Evolutionary conservation across 2,888 invertebrate genomes (phyloP).

Genomic region (Alviniconcha strummeri): DNA sequence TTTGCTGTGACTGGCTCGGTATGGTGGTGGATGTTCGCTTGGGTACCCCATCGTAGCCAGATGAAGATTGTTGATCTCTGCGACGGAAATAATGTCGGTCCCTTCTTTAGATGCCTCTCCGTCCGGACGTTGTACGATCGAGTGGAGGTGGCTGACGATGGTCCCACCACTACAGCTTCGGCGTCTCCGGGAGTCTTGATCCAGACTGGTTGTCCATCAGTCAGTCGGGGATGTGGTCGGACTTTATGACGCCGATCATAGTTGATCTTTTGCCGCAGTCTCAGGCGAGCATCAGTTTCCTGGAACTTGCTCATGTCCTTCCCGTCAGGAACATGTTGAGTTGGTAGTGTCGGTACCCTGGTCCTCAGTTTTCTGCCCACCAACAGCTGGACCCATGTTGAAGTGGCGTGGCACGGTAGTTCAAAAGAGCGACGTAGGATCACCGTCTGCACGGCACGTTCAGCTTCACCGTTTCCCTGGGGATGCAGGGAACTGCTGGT

Average conservation of each 20-base stretch:
- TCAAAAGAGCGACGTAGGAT: slow-evolving; percentile 26
- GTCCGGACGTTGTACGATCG: background rate
- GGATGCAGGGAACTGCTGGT: background rate
- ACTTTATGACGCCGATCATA: background rate
- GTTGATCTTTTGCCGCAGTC: background rate
- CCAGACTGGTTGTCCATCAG: background rate
- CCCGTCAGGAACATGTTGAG: background rate
- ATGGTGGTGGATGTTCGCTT: too few species aligned
- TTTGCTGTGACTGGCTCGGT: too few species aligned
- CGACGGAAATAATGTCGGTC: background rate
- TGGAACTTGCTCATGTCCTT: background rate
- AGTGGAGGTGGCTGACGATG: background rate
- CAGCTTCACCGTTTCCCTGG: slow-evolving; percentile 26
- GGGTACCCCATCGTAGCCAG: too few species aligned
- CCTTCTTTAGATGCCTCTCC: background rate
- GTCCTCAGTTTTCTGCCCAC: slow-evolving; percentile 19
- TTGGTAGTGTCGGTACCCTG: background rate
- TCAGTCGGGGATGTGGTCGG: background rate
- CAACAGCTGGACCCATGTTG: slow-evolving; percentile 12
- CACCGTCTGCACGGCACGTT: slow-evolving; percentile 15
- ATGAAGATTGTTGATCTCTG: background rate
- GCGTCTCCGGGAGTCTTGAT: background rate
- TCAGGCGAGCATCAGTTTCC: background rate
- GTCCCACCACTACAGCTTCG: background rate
- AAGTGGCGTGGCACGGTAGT: slow-evolving; percentile 22